Conservation (phyloP, 1,140 invertebrate genomes). For the Cyphomyrmex costatus region DNA sequence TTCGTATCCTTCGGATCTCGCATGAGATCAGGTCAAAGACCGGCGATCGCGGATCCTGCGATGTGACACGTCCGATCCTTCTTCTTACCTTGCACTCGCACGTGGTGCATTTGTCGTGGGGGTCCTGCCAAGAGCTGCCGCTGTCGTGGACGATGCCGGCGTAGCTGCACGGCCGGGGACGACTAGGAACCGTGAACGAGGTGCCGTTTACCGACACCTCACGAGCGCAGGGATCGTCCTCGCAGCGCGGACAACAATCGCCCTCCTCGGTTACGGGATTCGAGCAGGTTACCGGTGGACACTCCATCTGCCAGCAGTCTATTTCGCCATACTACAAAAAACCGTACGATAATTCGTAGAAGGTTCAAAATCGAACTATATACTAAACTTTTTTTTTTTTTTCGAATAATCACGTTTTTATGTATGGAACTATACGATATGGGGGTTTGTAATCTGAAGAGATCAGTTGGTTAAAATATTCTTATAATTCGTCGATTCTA, state of each 20-base stretch:
- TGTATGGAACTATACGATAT: background rate
- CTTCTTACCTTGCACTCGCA: conserved; percentile 93
- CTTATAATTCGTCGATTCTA: background rate
- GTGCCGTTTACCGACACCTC: conserved; percentile 79
- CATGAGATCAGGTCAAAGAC: conserved; percentile 48
- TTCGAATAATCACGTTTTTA: background rate
- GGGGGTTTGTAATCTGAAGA: background rate
- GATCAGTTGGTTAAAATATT: background rate
- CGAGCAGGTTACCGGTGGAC: conserved; percentile 91
- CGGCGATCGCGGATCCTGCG: conserved; percentile 62
- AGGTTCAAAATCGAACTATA: background rate
- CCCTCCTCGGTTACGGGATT: conserved; percentile 89
- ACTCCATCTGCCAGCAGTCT: conserved; percentile 95
- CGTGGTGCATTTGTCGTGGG: conserved; percentile 90
- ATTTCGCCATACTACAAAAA: conserved; percentile 93
- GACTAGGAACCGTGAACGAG: conserved; percentile 73
- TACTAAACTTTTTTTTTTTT: background rate
- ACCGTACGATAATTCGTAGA: background rate
- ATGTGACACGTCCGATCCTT: conserved; percentile 60
- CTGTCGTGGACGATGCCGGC: conserved; percentile 88
- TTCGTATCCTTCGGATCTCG: conserved; percentile 57
- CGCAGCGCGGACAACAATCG: conserved; percentile 92
- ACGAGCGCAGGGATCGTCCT: conserved; percentile 88
- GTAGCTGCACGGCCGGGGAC: conserved; percentile 88
- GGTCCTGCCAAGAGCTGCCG: conserved; percentile 88